Evolutionary conservation across 2,113 vertebrate genomes (phyloP), one percentile per base, ranked within the genome.

Genomic region (Tauraco erythrolophus): DNA sequence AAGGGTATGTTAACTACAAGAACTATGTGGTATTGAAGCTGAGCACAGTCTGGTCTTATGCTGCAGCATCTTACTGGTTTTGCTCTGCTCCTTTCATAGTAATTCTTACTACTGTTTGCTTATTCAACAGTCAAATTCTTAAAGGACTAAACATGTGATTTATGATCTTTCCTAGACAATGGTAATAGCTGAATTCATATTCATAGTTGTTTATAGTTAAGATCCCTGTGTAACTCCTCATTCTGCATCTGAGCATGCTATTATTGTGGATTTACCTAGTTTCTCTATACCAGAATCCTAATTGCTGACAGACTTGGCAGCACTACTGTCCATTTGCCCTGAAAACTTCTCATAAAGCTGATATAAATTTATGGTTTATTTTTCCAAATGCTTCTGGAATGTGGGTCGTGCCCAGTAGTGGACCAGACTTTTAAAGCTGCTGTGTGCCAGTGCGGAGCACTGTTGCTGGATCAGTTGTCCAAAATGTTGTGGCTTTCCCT

Each of bases 321-420:
- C 24, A 1, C n/a, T 60, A 4, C 17, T 78, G 0, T 78, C 61
- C 14, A 1, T 85, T 91, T n/a, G n/a, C 14, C 10, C 14, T 53
- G 28, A 48, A 57, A 41, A 22, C 11, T 80, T 76, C 30, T 81
- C 14, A 13, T 46, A 64, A 65, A 77, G 30, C 50, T 41, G 54
- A 33, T n/a, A 16, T 0, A 37, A 50, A 84, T 57, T 4, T 41
- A 14, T 23, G 64, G 18, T 37, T 71, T 50, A 6, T 87, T 85
- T 50, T 62, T 69, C 24, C 22, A 33, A 53, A 18, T 51, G 19
- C 31, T 64, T 82, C 31, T 0, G 0, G 25, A 46, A 23, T 0
- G 2, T 18, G 37, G 6, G 24, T 39, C 18, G 2, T 0, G 0
- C 48, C 21, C 8, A 23, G 9, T 37, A 33, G n/a, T 25, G n/a